Percentiles rank a stretch among this genome's conserved stretches.
phyloP scores from a whole-genome alignment of 2,797 vertebrate genomes.

The Pseudochromis fuscus region DNA sequence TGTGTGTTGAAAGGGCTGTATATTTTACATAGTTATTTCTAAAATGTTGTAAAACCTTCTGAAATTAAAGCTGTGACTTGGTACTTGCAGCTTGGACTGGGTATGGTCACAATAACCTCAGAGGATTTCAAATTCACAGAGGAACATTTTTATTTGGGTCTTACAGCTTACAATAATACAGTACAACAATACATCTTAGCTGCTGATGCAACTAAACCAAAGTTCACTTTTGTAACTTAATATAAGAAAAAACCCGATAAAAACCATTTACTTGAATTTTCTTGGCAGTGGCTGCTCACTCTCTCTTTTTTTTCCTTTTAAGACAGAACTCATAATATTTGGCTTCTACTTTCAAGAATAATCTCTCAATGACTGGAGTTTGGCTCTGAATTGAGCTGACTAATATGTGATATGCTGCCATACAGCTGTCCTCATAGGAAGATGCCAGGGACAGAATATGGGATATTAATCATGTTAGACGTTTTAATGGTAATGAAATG shows the following conservation, averaged over 20 bases:
- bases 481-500: not conserved
- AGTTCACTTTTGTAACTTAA: not conserved
- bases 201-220: not conserved
- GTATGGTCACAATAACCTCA: no score
- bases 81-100: no score
- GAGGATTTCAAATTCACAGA: no score
- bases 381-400: not conserved
- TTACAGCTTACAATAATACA: not conserved
- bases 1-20: not conserved
- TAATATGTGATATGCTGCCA: not conserved
- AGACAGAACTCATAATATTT: not conserved
- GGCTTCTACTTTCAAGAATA: not conserved
- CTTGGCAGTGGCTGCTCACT: not conserved
- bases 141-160: not conserved
- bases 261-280: not conserved
- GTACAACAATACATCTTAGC: not conserved
- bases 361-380: not conserved
- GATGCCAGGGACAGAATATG: not conserved
- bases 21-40: no score
- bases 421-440: not conserved
- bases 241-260: not conserved
- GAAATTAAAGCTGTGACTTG: not conserved
- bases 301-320: not conserved
- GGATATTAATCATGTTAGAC: not conserved
- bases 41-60: no score